Base-by-base conservation (phyloP, 1,140 invertebrate species). In the Calliphora vicina region DNA sequence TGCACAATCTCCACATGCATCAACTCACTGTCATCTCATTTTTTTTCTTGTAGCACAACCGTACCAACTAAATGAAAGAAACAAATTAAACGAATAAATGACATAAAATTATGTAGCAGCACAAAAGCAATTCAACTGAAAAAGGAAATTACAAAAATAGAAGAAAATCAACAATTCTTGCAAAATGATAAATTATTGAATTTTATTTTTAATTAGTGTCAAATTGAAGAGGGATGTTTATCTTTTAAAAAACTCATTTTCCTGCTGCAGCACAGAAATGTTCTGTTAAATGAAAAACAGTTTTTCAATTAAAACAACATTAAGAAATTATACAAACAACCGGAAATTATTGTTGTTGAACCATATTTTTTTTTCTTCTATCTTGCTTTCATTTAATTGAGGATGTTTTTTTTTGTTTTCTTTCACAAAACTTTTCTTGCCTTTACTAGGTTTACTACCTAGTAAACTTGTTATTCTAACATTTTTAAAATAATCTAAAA, bases 211-310 rank as follows among this genome's bases (percentile, higher is more conserved):
- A 67, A 67, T 67, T 67, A 67, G 9, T 23, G 61, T 67, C 61
- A 67, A 67, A 67, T 67, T 20, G 61, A 67, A 23, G n/a, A 67
- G 61, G 61, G 61, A 67, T 67, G n/a, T 25, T 67, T 67, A 67
- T 67, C n/a, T 67, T 67, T 23, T 67, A 23, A 23, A 6, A 20
- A 57, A 17, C 50, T 57, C 50, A n/a, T 57, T 57, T 57, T 17
- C 50, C n/a, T n/a, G 15, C n/a, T 57, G 15, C n/a, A n/a, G 15
- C 50, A 57, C 15, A n/a, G n/a, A 15, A n/a, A 57, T 35, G 35
- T 35, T 35, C 35, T 35, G 4, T 10, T n/a, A 57, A 17, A 57
- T 57, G 50, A 57, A 57, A n/a, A 17, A n/a, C 15, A 57, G 35
- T 57, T 57, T n/a, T 57, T 57, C 50, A 57, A 57, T 57, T 57